A percentile compares a stretch with the other conserved stretches of the same genome.
These are phyloP conservation scores for Okamejei kenojei DNA, from an alignment of 2,797 vertebrate species.

Conservation along the genomic window DNA sequence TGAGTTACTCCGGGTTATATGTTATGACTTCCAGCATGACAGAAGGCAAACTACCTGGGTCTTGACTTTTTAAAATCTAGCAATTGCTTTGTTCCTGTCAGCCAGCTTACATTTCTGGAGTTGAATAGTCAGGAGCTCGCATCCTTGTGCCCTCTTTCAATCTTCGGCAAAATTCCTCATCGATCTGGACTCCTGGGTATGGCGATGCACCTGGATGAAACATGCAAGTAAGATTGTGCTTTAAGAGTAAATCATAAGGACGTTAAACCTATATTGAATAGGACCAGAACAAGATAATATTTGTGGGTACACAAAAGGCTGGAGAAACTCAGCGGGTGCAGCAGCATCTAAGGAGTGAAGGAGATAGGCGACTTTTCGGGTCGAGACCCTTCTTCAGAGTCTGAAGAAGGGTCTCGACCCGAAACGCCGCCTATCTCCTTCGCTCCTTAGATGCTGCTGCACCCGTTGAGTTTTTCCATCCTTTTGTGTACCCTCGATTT, in stretches of 20 bases:
- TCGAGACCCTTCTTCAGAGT: too few relatives aligned
- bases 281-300: background rate
- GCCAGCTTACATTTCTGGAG: constrained; percentile 58
- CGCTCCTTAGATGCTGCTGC: too few relatives aligned
- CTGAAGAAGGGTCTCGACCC: too few relatives aligned
- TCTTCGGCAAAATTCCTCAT: constrained; percentile 62
- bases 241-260: background rate
- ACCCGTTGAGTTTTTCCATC: too few relatives aligned
- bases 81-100: background rate
- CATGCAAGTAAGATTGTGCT: background rate
- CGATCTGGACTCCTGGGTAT: constrained; percentile 62
- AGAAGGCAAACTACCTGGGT: background rate
- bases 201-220: constrained; percentile 55
- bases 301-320: too few relatives aligned
- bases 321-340: too few relatives aligned
- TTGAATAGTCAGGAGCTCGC: constrained; percentile 57
- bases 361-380: too few relatives aligned
- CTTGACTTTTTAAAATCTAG: background rate
- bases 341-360: too few relatives aligned
- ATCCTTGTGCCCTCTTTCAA: constrained; percentile 65
- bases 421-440: too few relatives aligned
- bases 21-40: background rate
- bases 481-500: too few relatives aligned
- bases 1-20: background rate
- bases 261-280: background rate